Conservation (phyloP, 1,140 invertebrate genomes). For the Triops longicaudatus region DNA sequence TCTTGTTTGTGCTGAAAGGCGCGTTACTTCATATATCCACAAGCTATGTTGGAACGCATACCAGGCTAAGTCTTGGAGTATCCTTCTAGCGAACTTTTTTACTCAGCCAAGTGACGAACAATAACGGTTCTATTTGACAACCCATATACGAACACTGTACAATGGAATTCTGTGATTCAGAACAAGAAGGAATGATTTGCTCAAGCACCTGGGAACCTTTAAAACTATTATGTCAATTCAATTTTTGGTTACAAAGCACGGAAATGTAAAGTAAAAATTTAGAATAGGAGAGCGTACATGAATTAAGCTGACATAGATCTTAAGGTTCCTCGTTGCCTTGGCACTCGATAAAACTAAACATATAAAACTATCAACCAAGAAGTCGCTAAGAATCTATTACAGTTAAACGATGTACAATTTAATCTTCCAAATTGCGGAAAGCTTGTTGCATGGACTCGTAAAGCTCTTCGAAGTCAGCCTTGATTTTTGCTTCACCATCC, state of each 20-base stretch:
- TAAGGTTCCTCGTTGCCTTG: background rate
- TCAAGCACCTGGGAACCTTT: background rate
- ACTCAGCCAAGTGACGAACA: background rate
- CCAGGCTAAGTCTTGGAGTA: too few species aligned
- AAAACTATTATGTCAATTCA: too few species aligned
- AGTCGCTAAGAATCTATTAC: background rate
- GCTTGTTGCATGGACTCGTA: slow-evolving; percentile 91
- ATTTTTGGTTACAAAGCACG: background rate
- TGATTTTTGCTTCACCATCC: slow-evolving; percentile 95
- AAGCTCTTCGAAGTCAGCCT: slow-evolving; percentile 89
- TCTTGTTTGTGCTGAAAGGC: too few species aligned
- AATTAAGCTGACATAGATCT: background rate
- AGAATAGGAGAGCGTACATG: background rate
- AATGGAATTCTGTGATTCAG: background rate
- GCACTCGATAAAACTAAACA: slow-evolving; percentile 5
- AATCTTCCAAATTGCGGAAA: slow-evolving; percentile 98
- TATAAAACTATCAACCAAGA: background rate
- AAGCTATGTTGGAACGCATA: too few species aligned
- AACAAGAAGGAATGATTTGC: slow-evolving; percentile 8
- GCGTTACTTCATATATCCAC: too few species aligned
- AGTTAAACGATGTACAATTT: slow-evolving; percentile 41
- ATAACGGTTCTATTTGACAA: slow-evolving; percentile 2
- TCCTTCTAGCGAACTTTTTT: too few species aligned
- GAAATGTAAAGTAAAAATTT: background rate
- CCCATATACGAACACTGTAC: slow-evolving; percentile 14